phyloP scores from a whole-genome alignment of 2,888 invertebrate genomes.

The Diadegma fenestrale region DNA sequence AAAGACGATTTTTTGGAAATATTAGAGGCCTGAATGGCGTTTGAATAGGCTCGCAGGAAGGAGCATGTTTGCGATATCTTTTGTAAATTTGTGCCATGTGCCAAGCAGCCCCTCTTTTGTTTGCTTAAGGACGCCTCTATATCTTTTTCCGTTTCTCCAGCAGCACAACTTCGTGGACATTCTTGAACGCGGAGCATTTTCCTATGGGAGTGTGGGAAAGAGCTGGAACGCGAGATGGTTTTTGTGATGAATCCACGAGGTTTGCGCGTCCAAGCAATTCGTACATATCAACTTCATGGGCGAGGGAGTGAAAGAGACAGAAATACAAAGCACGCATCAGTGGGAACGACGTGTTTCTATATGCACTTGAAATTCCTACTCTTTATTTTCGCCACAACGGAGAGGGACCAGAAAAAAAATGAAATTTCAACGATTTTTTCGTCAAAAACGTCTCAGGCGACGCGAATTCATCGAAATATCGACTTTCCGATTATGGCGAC shows the following conservation, averaged over 20 bases:
- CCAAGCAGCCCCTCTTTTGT: background rate
- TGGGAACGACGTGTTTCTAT: background rate
- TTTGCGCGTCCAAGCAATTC: slow-evolving; percentile 41
- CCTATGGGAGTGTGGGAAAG: slow-evolving; percentile 29
- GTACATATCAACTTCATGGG: slow-evolving; percentile 39
- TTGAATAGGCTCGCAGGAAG: background rate
- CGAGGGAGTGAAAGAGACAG: background rate
- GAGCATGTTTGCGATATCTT: slow-evolving; percentile 3
- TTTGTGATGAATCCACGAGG: slow-evolving; percentile 48
- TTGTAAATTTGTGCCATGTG: slow-evolving; percentile 26
- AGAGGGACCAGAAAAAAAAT: background rate
- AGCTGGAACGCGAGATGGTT: slow-evolving; percentile 49
- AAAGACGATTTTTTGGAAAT: background rate
- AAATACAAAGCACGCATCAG: background rate
- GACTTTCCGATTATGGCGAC: slow-evolving; percentile 39
- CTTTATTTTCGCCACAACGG: too few species aligned
- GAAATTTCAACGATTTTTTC: background rate
- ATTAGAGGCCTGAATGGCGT: background rate
- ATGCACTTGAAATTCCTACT: background rate
- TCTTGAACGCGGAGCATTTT: slow-evolving; percentile 44
- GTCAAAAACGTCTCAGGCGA: background rate
- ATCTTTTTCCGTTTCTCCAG: background rate
- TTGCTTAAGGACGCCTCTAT: slow-evolving; percentile 8
- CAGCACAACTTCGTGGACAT: slow-evolving; percentile 13
- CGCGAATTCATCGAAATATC: slow-evolving; percentile 49